phyloP scores from a whole-genome alignment of 2,797 vertebrate species.

The Crax fasciolata region DNA sequence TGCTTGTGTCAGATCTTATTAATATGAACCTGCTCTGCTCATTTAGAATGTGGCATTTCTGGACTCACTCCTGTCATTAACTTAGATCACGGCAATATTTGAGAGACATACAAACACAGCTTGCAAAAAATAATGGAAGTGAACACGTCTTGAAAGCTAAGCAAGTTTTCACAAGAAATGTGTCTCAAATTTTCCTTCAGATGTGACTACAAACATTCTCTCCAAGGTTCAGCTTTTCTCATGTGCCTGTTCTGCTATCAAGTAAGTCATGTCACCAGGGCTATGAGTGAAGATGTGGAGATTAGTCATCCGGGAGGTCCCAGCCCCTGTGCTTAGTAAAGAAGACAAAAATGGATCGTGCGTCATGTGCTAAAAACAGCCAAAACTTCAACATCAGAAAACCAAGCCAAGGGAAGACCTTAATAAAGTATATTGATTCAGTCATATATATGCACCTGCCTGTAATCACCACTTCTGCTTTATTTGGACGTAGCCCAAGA shows the following conservation, averaged over 20 bases:
- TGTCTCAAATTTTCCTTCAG: background rate
- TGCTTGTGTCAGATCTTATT: background rate
- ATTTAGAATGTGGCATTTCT: background rate
- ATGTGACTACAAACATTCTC: background rate
- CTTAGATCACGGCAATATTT: background rate
- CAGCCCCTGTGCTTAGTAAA: background rate
- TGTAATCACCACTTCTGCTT: slow-evolving; percentile 20
- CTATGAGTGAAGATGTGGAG: background rate
- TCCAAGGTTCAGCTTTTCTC: background rate
- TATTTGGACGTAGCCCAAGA: background rate
- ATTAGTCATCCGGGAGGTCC: background rate
- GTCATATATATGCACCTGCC: background rate
- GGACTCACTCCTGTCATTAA: background rate
- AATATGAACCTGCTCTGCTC: background rate
- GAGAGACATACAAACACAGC: background rate
- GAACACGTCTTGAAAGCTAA: background rate
- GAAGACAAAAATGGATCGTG: background rate
- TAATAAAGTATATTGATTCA: slow-evolving; percentile 4
- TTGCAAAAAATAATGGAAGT: background rate
- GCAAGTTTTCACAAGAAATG: rapidly evolving
- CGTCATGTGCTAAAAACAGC: slow-evolving; percentile 15
- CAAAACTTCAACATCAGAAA: slow-evolving; percentile 18
- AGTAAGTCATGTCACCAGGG: background rate
- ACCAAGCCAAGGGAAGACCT: background rate
- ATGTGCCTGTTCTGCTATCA: background rate